Base-by-base conservation (phyloP, 2,113 vertebrate species). In the Alces alces region DNA sequence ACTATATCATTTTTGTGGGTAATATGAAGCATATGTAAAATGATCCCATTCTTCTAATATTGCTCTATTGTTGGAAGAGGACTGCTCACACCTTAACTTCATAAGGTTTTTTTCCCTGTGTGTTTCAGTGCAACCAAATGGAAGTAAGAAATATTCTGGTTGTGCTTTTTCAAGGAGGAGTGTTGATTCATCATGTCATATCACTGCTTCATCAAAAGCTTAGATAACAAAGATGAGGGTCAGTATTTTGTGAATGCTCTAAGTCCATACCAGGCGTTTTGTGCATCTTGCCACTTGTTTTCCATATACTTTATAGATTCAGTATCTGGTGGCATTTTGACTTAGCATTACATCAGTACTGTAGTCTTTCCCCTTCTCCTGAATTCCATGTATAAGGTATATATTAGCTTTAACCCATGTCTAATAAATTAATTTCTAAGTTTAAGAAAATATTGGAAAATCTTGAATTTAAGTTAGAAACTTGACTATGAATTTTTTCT, bases 371-470 rank as follows among this genome's bases (percentile, higher is more conserved):
- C 11, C 16, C 88, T 95, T 88, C 19, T 80, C 8, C 33, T 27
- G 9, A 52, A 27, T 16, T 57, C 76, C 3, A 28, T 39, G 5
- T 45, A 70, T 47, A 87, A 50, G 13, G 28, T 78, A 28, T 60
- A 15, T 86, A 70, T 73, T 54, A 33, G 7, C 23, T 93, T 58
- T 55, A 33, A 30, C 27, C 92, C 11, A 39, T 50, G 88, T 73
- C 30, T 92, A 82, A 93, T 28, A 87, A 91, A 64, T 33, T 78
- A 76, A 86, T 73, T 96, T 96, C 73, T 84, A 86, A 79, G 10
- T 85, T 14, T 94, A 50, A 91, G 7, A 47, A 85, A 95, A 84
- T 78, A 93, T 50, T 58, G 13, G 36, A 91, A 91, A 82, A 8
- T 25, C 54, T 66, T 79, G 14, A 94, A 76, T 60, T 3, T 66